A percentile compares a stretch with the other conserved stretches of the same genome.
phyloP scores from a whole-genome alignment of 2,113 vertebrate genomes.

The Catharus fuscescens region DNA sequence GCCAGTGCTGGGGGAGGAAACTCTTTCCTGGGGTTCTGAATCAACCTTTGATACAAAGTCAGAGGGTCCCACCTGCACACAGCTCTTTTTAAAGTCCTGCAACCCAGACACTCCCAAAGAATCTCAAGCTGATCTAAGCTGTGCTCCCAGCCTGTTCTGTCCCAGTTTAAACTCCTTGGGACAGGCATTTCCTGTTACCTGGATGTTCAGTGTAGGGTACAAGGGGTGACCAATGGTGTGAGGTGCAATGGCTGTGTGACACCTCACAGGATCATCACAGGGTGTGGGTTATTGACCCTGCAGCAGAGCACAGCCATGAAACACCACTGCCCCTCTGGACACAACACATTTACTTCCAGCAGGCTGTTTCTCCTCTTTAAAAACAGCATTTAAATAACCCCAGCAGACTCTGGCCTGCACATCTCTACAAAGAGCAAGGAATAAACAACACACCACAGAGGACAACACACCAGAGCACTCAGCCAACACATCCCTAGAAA shows the following conservation, averaged over 20 bases:
- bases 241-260: background rate
- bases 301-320: background rate
- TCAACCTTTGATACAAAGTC: rapidly evolving
- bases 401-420: background rate
- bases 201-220: rapidly evolving
- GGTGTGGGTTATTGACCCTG: background rate
- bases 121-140: background rate
- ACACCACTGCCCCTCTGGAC: background rate
- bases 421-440: background rate
- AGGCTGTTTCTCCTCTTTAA: background rate
- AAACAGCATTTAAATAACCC: background rate
- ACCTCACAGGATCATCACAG: background rate
- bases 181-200: background rate
- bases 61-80: background rate
- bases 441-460: background rate
- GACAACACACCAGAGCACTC: background rate
- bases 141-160: background rate
- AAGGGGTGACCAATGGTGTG: background rate
- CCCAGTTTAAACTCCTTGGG: background rate
- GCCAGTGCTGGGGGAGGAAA: background rate
- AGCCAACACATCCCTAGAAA: background rate
- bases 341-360: background rate
- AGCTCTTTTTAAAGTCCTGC: background rate
- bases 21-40: background rate
- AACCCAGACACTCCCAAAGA: background rate